Base-by-base conservation (phyloP, 2,797 vertebrate species). In the Lacerta viridis region DNA sequence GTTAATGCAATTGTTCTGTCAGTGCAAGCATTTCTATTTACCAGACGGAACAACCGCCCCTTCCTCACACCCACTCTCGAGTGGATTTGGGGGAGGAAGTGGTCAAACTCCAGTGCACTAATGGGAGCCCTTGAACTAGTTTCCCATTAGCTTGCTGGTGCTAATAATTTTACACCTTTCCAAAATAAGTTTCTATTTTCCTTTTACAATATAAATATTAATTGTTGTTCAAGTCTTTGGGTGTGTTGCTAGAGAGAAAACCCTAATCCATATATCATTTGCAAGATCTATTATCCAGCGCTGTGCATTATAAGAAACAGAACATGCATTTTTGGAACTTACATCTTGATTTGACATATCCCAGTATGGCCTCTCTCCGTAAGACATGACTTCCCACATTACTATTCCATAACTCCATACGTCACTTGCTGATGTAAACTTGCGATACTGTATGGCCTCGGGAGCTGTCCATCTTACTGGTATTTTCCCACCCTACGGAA, bases 281-380 rank as follows among this genome's bases (percentile, higher is more conserved):
- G 11, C 9, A 25, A 36, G 3, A 33, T 87, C 61, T 64, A 50
- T 33, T 83, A 66, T 66, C 15, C 20, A 75, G 20, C 2, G 41
- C 23, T 89, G 78, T 68, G 33, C 8, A 59, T 46, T 15, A 55
- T 15, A 55, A 55, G 50, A 55, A 55, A 55, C 50, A 55, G 50
- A 55, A 55, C 50, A 55, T 85, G 25, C 41, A 41, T 36, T 79
- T 87, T 86, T 78, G 9, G 33, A 92, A 98, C 99, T 97, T 97
- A 99, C 99, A 93, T 99, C 99, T 97, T 99, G 99, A 97, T 99
- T 99, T 93, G 99, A 99, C 99, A 99, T 99, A 96, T 99, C 99
- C 99, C 99, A 99, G 91, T 99, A 99, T 82, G 99, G 99, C 86
- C 99, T 96, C 74, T 99, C 99, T 93, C 99, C 99, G 0, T 99